These are phyloP conservation scores for Alitta virens DNA, from an alignment of 2,888 invertebrate genomes.

Conservation along the genomic window DNA sequence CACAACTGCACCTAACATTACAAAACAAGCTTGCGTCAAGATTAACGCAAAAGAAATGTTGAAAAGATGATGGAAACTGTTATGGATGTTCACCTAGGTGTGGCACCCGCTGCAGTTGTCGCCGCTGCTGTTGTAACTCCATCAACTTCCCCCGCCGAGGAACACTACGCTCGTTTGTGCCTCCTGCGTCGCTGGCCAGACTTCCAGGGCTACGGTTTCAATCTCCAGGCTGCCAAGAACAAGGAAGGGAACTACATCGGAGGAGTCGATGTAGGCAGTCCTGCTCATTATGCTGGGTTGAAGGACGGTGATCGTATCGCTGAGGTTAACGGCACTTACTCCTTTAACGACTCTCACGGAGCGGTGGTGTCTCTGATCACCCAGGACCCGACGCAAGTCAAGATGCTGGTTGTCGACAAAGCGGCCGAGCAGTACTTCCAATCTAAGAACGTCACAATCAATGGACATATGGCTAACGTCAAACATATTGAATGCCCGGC, in stretches of 20 bases:
- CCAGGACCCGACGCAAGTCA: conserved; percentile 63
- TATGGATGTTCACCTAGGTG: too few species aligned
- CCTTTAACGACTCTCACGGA: conserved; percentile 64
- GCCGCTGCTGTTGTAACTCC: too few species aligned
- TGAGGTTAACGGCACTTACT: conserved; percentile 73
- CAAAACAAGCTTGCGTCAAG: too few species aligned
- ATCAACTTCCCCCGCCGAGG: background rate
- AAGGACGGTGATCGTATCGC: conserved; percentile 74
- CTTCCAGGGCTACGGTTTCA: conserved; percentile 95
- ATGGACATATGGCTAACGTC: conserved; percentile 49
- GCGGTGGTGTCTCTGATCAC: too few species aligned
- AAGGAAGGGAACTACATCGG: conserved; percentile 92
- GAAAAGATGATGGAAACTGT: too few species aligned
- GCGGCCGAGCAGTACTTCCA: conserved; percentile 71
- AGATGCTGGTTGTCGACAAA: conserved; percentile 77
- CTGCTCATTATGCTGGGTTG: conserved; percentile 62
- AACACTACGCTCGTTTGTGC: background rate
- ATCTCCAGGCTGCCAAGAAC: conserved; percentile 90
- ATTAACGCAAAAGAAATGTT: too few species aligned
- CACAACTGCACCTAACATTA: too few species aligned
- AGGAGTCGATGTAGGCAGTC: conserved; percentile 71
- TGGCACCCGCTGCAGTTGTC: too few species aligned
- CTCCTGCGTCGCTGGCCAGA: conserved; percentile 69
- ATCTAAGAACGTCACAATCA: conserved; percentile 61
- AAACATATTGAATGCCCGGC: conserved; percentile 12